phyloP scores from a whole-genome alignment of 2,888 invertebrate genomes.

The Mythimna ferrago region DNA sequence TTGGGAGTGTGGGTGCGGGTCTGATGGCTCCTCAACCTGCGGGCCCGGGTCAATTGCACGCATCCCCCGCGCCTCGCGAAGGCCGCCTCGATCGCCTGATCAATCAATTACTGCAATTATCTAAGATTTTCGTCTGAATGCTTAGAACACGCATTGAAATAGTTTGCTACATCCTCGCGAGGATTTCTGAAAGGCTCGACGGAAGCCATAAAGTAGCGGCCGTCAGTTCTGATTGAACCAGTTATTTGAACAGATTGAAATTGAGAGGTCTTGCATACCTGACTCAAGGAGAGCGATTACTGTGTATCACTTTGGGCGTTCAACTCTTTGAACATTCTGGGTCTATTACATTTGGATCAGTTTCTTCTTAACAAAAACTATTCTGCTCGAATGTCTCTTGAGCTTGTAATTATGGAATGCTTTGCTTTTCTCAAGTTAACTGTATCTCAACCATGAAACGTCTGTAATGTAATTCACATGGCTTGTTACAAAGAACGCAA shows the following conservation, averaged over 20 bases:
- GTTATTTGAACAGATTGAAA: slow-evolving; percentile 54
- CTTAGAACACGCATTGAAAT: slow-evolving; percentile 46
- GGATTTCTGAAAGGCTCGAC: slow-evolving; percentile 46
- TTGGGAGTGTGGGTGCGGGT: slow-evolving; percentile 51
- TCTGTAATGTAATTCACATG: no score
- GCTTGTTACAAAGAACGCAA: not conserved
- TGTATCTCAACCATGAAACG: no score
- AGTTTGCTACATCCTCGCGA: slow-evolving; percentile 47
- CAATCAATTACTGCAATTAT: slow-evolving; percentile 57
- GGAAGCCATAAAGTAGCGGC: slow-evolving; percentile 48
- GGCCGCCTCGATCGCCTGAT: slow-evolving; percentile 53
- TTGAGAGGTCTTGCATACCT: slow-evolving; percentile 46
- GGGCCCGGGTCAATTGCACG: slow-evolving; percentile 52
- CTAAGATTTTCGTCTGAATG: slow-evolving; percentile 47
- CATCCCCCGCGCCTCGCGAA: slow-evolving; percentile 46
- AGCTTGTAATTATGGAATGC: not conserved
- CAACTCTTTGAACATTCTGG: slow-evolving; percentile 23
- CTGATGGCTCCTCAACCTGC: slow-evolving; percentile 46
- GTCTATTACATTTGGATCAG: not conserved
- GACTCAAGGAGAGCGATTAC: slow-evolving; percentile 45
- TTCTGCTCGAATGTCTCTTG: no score
- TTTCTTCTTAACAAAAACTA: not conserved
- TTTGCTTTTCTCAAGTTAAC: no score
- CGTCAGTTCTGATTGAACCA: slow-evolving; percentile 39
- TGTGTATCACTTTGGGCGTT: slow-evolving; percentile 15